A percentile compares a stretch with the other conserved stretches of the same genome.
Evolutionary conservation across 2,113 vertebrate genomes (phyloP).

Genomic region (Phainopepla nitens): DNA sequence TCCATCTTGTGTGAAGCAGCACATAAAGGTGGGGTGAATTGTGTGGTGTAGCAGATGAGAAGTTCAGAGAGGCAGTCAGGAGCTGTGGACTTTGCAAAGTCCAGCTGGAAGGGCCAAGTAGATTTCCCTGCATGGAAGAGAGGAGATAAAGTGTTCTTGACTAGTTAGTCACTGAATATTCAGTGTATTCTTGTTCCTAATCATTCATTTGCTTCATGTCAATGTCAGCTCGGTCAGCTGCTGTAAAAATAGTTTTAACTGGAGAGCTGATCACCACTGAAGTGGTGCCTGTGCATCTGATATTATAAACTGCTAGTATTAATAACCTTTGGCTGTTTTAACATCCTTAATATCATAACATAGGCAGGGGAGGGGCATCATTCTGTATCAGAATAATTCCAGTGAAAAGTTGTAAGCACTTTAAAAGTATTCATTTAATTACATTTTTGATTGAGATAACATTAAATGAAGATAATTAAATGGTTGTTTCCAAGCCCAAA

Average conservation of each 20-base stretch:
- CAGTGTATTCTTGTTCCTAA: neutral
- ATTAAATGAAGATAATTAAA: neutral
- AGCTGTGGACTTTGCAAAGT: neutral
- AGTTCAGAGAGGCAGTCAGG: neutral
- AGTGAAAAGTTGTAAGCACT: neutral
- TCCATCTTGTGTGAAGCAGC: neutral
- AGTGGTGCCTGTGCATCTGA: neutral
- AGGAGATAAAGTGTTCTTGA: neutral
- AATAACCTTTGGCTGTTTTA: neutral
- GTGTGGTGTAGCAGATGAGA: fast-evolving
- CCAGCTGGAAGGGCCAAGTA: neutral
- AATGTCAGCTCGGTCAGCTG: neutral
- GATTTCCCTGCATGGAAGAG: neutral
- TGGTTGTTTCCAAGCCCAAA: neutral
- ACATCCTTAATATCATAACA: neutral
- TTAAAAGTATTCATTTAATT: neutral
- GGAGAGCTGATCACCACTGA: neutral
- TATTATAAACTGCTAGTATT: neutral
- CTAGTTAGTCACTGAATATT: neutral
- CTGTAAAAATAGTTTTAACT: neutral
- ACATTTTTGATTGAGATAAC: neutral
- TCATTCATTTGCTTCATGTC: neutral
- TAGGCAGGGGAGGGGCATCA: neutral
- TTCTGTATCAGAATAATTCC: neutral
- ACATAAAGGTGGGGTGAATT: neutral